These are phyloP conservation scores for Oreochromis tanganicae DNA, from an alignment of 2,113 vertebrate genomes.

Conservation along the genomic window DNA sequence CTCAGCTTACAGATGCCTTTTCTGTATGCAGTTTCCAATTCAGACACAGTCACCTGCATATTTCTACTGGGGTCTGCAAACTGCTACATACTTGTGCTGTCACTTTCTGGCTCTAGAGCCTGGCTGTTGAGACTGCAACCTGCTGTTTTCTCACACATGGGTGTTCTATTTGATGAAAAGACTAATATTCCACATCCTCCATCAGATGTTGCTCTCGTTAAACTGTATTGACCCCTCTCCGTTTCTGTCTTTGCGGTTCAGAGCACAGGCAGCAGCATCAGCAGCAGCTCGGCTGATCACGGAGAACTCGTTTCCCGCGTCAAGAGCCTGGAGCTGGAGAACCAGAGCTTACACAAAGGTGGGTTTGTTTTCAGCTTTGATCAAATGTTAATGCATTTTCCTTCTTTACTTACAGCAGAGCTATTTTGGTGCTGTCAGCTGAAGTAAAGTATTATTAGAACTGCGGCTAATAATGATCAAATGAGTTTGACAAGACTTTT, in stretches of 20 bases:
- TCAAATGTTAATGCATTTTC: neutral
- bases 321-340: slow-evolving; percentile 86
- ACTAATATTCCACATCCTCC: neutral
- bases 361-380: neutral
- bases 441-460: neutral
- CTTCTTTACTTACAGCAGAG: neutral
- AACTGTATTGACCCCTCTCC: neutral
- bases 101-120: neutral
- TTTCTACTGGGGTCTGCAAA: neutral
- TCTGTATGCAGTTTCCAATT: neutral
- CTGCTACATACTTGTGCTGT: neutral
- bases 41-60: neutral
- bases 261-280: slow-evolving; percentile 22
- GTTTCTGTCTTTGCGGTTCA: neutral
- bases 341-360: slow-evolving; percentile 85
- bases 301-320: slow-evolving; percentile 79
- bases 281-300: slow-evolving; percentile 72
- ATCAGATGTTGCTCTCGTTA: neutral
- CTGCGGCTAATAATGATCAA: neutral
- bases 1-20: neutral
- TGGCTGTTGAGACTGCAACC: neutral
- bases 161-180: neutral
- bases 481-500: neutral
- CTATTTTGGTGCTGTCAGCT: neutral
- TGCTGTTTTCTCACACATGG: neutral